Base-by-base conservation (phyloP, 2,797 vertebrate genomes). In the Galago senegalensis region DNA sequence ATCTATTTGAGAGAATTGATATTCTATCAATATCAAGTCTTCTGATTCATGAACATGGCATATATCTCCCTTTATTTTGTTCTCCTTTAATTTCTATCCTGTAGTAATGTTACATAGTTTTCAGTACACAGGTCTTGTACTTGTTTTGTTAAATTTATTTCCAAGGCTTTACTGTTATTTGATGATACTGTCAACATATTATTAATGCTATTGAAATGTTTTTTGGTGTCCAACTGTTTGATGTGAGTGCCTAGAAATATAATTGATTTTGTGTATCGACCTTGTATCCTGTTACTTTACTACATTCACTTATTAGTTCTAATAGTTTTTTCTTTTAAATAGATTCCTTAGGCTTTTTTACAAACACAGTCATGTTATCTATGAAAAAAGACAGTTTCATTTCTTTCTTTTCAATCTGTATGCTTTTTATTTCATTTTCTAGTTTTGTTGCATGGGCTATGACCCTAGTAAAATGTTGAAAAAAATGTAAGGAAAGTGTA, bases 21-120 rank as follows among this genome's bases (percentile, higher is more conserved):
- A 61, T 85, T 37, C 79, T 96, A 80, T 43, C 43, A 92, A 93
- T 43, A 93, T 79, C 40, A 82, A 89, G 49, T 83, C 49, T 83
- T 83, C n/a, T 81, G 70, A 56, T 88, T 49, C 56, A 46, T 73
- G 56, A 94, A 77, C 56, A 65, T 46, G 23, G 53, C 21, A 21
- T 85, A 60, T 77, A 53, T 76, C 34, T 92, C 34, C 31, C 43
- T 87, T 85, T 95, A 69, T 80, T 76, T 63, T 84, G 37, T 37
- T 85, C 29, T 73, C 73, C n/a, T 87, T 93, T 89, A 56, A 82
- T 63, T 87, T 97, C 49, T 90, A 31, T 49, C 58, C 58, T 37
- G 12, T 49, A 49, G 23, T 80, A 63, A 89, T 40, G 2, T 61
- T 76, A 56, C 56, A 21, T 13, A 79, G 58, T 34, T 96, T 94